Evolutionary conservation across 2,888 invertebrate genomes (phyloP), one percentile per base, ranked within the genome.

Genomic region (Diploptera punctata): DNA sequence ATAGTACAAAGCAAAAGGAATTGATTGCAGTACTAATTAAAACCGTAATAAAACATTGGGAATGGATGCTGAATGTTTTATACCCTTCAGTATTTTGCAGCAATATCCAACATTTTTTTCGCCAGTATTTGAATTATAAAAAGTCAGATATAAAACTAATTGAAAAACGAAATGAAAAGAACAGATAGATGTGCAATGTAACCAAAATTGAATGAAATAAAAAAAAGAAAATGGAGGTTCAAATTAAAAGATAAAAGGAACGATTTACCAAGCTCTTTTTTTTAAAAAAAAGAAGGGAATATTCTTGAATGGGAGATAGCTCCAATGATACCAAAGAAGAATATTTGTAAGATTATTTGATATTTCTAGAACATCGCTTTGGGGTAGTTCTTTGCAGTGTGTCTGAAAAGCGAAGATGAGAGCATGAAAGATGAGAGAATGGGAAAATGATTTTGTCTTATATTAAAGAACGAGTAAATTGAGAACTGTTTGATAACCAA

Each of bases 211-310:
- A 21, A 52, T 52, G 52, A 19, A 52, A 16, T 3, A 2, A 9
- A 21, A 2, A 19, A 21, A 18, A 18, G 18, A 52, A 10, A 24
- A 24, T 3, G 24, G 21, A 24, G 24, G 47, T n/a, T n/a, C n/a
- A n/a, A n/a, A n/a, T n/a, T n/a, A n/a, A n/a, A n/a, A n/a, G 47
- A 18, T 4, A 10, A 13, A 18, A 10, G 3, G 24, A 13, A 52
- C 52, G 52, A 52, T 52, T 52, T 52, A 52, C 52, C n/a, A n/a
- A n/a, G n/a, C n/a, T 52, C 52, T 52, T 9, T 13, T 49, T 52
- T 16, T 5, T 2, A 18, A 24, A 24, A 13, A 10, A 18, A 16
- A 9, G 18, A 9, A 47, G 18, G n/a, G 47, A 18, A 19, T 18
- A 47, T 19, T 4, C 52, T 3, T 1, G 52, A 52, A 52, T 13